These are phyloP conservation scores for Nomada flava DNA, from an alignment of 2,888 invertebrate genomes.

Conservation along the genomic window DNA sequence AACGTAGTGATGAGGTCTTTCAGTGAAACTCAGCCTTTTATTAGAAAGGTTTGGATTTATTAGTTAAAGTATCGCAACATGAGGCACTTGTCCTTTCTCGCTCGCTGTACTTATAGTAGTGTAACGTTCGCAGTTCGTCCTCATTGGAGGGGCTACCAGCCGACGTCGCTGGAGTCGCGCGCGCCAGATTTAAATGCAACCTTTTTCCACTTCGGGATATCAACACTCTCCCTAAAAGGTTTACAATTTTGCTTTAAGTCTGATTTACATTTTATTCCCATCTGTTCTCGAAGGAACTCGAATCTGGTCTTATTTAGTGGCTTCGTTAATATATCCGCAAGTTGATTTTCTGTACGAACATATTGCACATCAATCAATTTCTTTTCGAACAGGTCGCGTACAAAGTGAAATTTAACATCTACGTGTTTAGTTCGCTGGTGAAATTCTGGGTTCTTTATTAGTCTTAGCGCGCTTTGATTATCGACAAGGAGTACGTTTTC, in stretches of 20 bases:
- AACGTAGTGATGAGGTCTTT: neutral
- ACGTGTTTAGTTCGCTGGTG: constrained; percentile 11
- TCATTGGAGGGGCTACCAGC: too few species aligned
- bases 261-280: neutral
- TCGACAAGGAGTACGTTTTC: neutral
- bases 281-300: neutral
- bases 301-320: neutral
- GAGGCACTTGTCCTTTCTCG: fast-evolving
- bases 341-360: neutral
- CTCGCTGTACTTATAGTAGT: too few species aligned
- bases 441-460: constrained; percentile 10
- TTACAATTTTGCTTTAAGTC: neutral
- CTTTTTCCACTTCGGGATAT: too few species aligned
- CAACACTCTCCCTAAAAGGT: too few species aligned
- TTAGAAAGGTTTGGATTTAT: too few species aligned
- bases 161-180: too few species aligned
- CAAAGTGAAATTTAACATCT: constrained; percentile 6
- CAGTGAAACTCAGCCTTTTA: too few species aligned
- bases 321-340: constrained; percentile 11
- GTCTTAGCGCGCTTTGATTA: constrained; percentile 12
- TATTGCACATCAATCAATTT: neutral
- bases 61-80: too few species aligned
- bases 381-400: neutral
- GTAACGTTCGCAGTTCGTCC: too few species aligned
- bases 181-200: too few species aligned